Base-by-base conservation (phyloP, 1,140 invertebrate species). In the Megalonaias nervosa region DNA sequence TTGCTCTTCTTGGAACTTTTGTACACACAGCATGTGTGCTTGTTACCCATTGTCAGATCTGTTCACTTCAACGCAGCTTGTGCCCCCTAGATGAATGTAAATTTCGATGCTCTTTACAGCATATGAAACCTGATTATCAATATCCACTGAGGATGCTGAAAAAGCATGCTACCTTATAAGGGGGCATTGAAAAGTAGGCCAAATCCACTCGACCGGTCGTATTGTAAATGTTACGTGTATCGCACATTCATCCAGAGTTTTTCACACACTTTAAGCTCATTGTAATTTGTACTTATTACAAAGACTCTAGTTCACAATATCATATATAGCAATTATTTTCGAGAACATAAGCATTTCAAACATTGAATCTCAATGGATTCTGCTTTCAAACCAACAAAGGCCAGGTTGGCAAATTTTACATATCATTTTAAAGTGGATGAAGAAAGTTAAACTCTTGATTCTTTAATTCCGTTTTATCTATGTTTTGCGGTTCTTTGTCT, bases 21-120 rank as follows among this genome's bases (percentile, higher is more conserved):
- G 74, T 89, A 90, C 31, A 89, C 83, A 81, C 91, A 92, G 81
- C 91, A 92, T 23, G 91, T 89, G 68, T 91, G 81, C 79, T 91
- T 91, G 84, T 91, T 92, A 31, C 91, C 91, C 91, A 92, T 92
- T 62, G 38, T 77, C 23, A 55, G 60, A 62, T 62, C 19, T 9
- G 60, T 19, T 62, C 60, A 62, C 23, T n/a, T n/a, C 60, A 62
- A 19, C 19, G 60, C 13, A n/a, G 5, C 19, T 23, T 23, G 23
- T 62, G 19, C 19, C 60, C 60, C 6, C 60, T 9, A 23, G 23
- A n/a, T 62, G 5, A 23, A 62, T 9, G 60, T 14, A 23, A 62
- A 62, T 11, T n/a, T 62, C 13, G 6, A n/a, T 62, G 23, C 9
- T 62, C 9, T 23, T 19, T 19, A 62, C 13, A 62, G 13, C 60